These are phyloP conservation scores for Drymodes brunneopygia DNA, from an alignment of 2,113 vertebrate species.

Conservation along the genomic window DNA sequence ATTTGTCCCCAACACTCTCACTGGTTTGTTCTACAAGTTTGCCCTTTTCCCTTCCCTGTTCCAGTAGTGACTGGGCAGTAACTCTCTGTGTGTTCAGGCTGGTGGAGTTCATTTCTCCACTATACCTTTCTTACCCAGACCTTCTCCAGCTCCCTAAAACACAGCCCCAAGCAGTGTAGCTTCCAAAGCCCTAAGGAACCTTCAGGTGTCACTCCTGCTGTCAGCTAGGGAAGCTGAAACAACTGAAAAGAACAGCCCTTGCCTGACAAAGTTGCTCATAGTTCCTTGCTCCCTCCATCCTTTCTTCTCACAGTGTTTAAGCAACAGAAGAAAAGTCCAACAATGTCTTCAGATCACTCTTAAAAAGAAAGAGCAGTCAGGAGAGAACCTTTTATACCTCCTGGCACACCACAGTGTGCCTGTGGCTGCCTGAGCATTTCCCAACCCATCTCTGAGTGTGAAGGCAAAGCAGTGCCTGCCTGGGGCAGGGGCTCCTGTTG, in stretches of 20 bases:
- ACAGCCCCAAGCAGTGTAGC: not conserved
- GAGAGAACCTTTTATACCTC: not conserved
- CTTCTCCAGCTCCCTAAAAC: not conserved
- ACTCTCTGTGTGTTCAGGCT: not conserved
- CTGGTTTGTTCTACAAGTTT: not conserved
- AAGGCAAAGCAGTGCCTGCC: not conserved
- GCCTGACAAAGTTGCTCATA: fast-evolving
- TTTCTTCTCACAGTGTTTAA: not conserved
- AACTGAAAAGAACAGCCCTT: not conserved
- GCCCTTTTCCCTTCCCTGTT: not conserved
- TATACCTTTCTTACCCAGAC: not conserved
- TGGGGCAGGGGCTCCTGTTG: not conserved
- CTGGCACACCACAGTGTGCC: not conserved
- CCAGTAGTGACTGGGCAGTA: not conserved
- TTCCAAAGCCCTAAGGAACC: not conserved
- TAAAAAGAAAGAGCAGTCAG: not conserved
- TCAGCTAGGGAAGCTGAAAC: not conserved
- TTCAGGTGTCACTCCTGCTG: not conserved
- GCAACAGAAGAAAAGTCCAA: not conserved
- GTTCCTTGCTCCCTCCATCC: not conserved
- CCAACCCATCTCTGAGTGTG: fast-evolving
- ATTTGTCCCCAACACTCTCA: not conserved
- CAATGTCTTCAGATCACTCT: not conserved
- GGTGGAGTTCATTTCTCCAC: not conserved
- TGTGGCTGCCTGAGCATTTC: not conserved